Conservation (phyloP, 2,888 invertebrate species). For the Petrophora chlorosata region DNA sequence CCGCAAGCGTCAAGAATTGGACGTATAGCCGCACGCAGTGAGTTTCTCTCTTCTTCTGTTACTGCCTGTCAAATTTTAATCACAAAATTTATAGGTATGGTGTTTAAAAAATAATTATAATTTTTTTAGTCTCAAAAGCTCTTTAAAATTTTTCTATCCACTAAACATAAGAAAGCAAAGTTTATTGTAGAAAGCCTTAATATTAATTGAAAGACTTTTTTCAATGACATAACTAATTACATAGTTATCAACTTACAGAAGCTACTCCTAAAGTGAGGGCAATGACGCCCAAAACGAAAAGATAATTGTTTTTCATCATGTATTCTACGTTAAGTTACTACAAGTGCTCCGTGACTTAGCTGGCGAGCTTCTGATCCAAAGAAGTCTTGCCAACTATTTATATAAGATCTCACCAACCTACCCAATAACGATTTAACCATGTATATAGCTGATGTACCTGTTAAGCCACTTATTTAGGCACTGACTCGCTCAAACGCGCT, state of each 20-base stretch:
- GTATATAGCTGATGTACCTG: no score
- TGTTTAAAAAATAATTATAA: no score
- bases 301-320: constrained; percentile 13
- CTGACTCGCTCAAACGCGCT: neutral
- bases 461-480: constrained; percentile 3
- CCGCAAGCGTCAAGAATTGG: neutral
- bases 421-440: no score
- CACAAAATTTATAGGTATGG: no score
- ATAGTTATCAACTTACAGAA: constrained; percentile 33
- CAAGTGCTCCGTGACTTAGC: neutral
- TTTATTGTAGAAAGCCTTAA: no score
- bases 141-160: no score
- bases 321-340: neutral
- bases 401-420: constrained; percentile 1
- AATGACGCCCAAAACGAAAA: constrained; percentile 20
- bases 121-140: no score
- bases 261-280: constrained; percentile 16
- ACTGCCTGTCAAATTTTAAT: neutral
- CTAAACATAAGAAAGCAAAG: no score
- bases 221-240: no score
- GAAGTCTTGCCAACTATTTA: constrained; percentile 12
- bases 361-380: neutral
- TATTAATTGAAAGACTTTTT: no score
- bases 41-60: neutral
- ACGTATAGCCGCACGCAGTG: neutral